Base-by-base conservation (phyloP, 1,140 invertebrate species). In the Limonius californicus region DNA sequence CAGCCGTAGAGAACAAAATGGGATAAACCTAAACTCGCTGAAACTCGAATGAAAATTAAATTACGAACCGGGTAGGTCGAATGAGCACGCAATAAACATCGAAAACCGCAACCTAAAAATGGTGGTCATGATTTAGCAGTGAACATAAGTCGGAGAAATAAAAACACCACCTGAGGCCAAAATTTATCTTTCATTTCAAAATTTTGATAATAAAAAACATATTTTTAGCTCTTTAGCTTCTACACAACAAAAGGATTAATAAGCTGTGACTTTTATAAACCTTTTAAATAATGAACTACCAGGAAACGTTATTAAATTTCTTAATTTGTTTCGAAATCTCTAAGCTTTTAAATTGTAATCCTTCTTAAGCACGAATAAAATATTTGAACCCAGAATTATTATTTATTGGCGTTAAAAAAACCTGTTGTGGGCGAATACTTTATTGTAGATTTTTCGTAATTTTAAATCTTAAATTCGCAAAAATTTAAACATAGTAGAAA, bases 151-250 rank as follows among this genome's bases (percentile, higher is more conserved):
- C 14, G 16, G 19, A 18, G 45, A 50, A 50, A 16, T 19, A 50
- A 50, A 50, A 50, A 50, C 45, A 50, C 3, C 9, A 12, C 45
- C 45, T 12, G 6, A 19, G 45, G 45, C 45, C 9, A 50, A 18
- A 50, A 50, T 50, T 50, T 50, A 19, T 50, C 45, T 11, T 50
- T 50, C 16, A 18, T 21, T 50, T 50, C 16, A 18, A 18, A 50
- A 18, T 21, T 50, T 50, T 50, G 45, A 50, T 50, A 18, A 50
- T 50, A 50, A 50, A 19, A 50, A 50, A 50, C 35, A 39, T 39
- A 39, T 39, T 39, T 39, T 39, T 39, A 39, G 11, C 35, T 39
- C n/a, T 39, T 39, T 39, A 39, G 35, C 45, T 50, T 50, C 45
- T 18, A 50, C 16, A 11, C 2, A 18, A 50, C 45, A 50, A 50